Evolutionary conservation across 2,797 vertebrate genomes (phyloP), one percentile per base, ranked within the genome.

Genomic region (Onychomys torridus): DNA sequence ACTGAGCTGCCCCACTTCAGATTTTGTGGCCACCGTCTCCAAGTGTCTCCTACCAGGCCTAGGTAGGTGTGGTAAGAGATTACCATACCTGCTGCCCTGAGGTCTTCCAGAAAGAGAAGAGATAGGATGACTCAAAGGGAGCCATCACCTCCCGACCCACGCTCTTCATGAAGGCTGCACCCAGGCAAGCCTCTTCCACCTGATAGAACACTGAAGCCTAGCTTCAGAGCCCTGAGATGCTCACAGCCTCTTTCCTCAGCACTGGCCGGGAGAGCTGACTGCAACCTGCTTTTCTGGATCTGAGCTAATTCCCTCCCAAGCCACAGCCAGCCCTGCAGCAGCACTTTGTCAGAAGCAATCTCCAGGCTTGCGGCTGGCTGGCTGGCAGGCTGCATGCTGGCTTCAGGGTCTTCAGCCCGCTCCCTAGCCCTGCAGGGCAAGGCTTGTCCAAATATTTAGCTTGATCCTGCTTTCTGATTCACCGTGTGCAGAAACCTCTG

Each of bases 391-490:
- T 73, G 69, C 75, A 67, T 14, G 83, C 94, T 73, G 94, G 84
- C 89, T 73, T 90, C 79, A 69, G 37, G 71, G 49, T 32, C 96
- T 91, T 67, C 90, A 84, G 92, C 76, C 86, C 8, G 90, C 92
- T 88, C 52, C 92, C 46, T 10, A 34, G 85, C 46, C 93, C 46
- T 13, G 46, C 92, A 14, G 86, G 86, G 97, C 81, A 95, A 91
- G 81, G 61, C 97, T 96, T 97, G 97, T 97, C 97, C 96, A 98
- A 98, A 98, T 97, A 98, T 97, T 98, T 97, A 93, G 89, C 95
- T 95, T 88, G 94, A 94, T 95, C 89, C 77, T 57, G 79, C 97
- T 86, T 95, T 97, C 97, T 98, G 98, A 97, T 97, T 98, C 97
- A 98, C 91, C 91, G 29, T 93, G 95, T 63, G 95, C 96, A 97